Evolutionary conservation across 2,888 invertebrate genomes (phyloP).

Genomic region (Epicampocera succincta): DNA sequence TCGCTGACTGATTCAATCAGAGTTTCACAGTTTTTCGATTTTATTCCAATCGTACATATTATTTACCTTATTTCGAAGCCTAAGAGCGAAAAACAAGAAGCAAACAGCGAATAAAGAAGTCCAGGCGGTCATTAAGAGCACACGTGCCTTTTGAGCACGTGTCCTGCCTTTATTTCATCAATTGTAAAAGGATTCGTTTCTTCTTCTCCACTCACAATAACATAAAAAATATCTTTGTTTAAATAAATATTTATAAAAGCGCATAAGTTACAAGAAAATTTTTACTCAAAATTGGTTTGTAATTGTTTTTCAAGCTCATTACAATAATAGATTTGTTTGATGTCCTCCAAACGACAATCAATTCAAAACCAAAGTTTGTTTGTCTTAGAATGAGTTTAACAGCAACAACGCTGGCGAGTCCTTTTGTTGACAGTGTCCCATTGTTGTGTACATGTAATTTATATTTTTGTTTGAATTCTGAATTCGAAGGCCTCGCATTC

Average conservation of each 20-base stretch:
- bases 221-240: conserved; percentile 52
- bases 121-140: conserved; percentile 80
- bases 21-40: conserved; percentile 52
- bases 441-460: conserved; percentile 50
- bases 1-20: conserved; percentile 42
- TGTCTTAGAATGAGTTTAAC: conserved; percentile 45
- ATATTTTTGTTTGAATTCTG: conserved; percentile 64
- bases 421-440: conserved; percentile 42
- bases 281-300: conserved; percentile 71
- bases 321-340: conserved; percentile 52
- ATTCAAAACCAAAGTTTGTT: conserved; percentile 62
- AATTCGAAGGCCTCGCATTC: conserved; percentile 31
- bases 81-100: conserved; percentile 66
- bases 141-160: conserved; percentile 80
- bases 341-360: conserved; percentile 54
- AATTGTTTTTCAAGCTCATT: conserved; percentile 70
- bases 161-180: conserved; percentile 72
- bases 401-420: conserved; percentile 30
- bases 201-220: conserved; percentile 27
- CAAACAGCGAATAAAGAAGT: conserved; percentile 51
- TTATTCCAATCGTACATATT: conserved; percentile 40
- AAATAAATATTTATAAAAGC: conserved; percentile 69
- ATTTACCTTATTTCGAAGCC: conserved; percentile 59
- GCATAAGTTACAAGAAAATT: conserved; percentile 70
- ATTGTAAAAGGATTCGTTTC: conserved; percentile 61